Base-by-base conservation (phyloP, 2,797 vertebrate species). In the Myotis myotis region DNA sequence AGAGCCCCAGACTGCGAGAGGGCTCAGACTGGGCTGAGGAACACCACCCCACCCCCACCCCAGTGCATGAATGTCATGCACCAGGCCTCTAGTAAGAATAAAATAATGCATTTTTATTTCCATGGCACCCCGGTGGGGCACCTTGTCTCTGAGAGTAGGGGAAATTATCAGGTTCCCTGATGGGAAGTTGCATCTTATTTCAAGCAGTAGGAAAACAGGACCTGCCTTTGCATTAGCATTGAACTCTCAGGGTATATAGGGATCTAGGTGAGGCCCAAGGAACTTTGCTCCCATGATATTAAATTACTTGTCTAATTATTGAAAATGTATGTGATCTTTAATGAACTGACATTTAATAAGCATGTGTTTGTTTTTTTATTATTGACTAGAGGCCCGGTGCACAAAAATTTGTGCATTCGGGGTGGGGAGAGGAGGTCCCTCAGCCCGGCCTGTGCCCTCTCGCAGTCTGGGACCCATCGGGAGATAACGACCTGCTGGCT, bases 101-200 rank as follows among this genome's bases (percentile, higher is more conserved):
- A 95, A 94, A 89, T 80, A 94, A 47, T 55, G 62, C 51, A 49
- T 83, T 89, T 87, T 93, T 93, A 89, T 87, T 83, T 91, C 30
- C 16, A 79, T 86, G 66, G 71, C 51, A 72, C 23, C 30, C 49
- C 68, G 23, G 9, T 7, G 25, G 19, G 5, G 19, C 38, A 62
- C 30, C 62, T 92, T 66, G 57, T 82, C 49, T 93, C 64, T 88
- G 49, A 71, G 62, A 85, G 41, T 47, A 55, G 33, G 57, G 41
- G 44, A 94, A 88, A 62, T 66, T 36, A 2, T 78, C 20, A 5
- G 33, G 38, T 82, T 92, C 71, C 53, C 62, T 92, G 80, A 41
- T 38, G 76, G 82, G 71, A 95, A 95, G 71, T 84, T 87, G 25
- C 38, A 47, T 91, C 68, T 94, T 62, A 70, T 23, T 62, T 90